Percentiles rank a stretch among this genome's conserved stretches.
Conservation (phyloP, 2,888 invertebrate species). For the Lycaena phlaeas region DNA sequence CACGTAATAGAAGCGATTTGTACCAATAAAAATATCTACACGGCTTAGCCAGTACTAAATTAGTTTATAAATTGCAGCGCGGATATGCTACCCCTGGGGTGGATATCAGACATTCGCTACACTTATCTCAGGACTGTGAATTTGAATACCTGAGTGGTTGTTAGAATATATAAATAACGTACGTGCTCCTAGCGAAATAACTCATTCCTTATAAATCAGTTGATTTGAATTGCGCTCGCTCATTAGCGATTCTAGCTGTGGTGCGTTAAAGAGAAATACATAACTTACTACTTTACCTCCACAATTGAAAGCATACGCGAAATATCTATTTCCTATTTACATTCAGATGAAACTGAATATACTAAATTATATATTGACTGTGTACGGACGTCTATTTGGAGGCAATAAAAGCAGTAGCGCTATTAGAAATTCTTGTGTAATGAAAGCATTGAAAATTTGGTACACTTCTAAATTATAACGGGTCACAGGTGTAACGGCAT, state of each 20-base stretch:
- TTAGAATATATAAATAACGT: slow-evolving; percentile 61
- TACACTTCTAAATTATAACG: slow-evolving; percentile 1
- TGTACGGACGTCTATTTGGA: too few species aligned
- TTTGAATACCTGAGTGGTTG: slow-evolving; percentile 46
- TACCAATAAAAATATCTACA: slow-evolving; percentile 19
- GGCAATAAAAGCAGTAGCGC: too few species aligned
- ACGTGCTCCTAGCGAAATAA: slow-evolving; percentile 50
- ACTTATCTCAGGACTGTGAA: slow-evolving; percentile 39
- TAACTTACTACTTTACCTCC: slow-evolving; percentile 66
- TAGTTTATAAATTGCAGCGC: slow-evolving; percentile 18
- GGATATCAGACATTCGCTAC: slow-evolving; percentile 33
- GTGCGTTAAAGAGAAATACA: slow-evolving; percentile 51
- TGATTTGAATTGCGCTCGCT: slow-evolving; percentile 65
- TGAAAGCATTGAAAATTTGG: too few species aligned
- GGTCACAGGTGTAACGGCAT: neutral
- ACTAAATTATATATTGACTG: neutral
- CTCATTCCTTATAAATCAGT: slow-evolving; percentile 67
- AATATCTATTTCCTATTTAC: slow-evolving; percentile 20
- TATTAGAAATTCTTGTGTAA: too few species aligned
- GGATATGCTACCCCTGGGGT: slow-evolving; percentile 21
- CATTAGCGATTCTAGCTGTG: slow-evolving; percentile 62
- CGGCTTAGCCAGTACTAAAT: slow-evolving; percentile 11
- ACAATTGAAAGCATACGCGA: slow-evolving; percentile 46
- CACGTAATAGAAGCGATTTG: slow-evolving; percentile 17
- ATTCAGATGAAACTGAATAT: neutral